Evolutionary conservation across 2,888 invertebrate genomes (phyloP), one percentile per base, ranked within the genome.

Genomic region (Drosophila mimica): DNA sequence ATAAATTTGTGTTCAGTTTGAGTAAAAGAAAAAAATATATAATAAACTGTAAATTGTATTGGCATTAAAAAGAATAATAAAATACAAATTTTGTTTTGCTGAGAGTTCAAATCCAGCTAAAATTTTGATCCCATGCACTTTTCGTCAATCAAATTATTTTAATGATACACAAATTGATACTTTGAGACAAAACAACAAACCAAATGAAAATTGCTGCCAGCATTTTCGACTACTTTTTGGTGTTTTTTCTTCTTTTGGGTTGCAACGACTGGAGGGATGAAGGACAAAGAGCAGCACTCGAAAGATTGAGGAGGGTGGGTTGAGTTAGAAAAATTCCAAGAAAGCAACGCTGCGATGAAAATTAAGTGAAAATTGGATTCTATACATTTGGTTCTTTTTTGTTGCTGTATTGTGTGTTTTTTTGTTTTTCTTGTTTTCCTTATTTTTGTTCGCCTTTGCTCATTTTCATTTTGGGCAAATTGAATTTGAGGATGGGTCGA

Each of bases 121-220:
- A 25, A 3, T 25, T 25, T 25, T 25, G 25, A 25, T 25, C 25
- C 25, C 25, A 25, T 25, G 25, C 25, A 25, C 25, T 25, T 25
- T 25, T 25, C 25, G 25, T 25, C 25, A 89, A 89, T 90, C 85
- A 85, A 91, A 89, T 91, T 89, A 90, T 91, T 89, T 91, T 90
- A 89, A 89, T 91, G 89, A 90, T 88, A 85, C 89, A 91, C 89
- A 89, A 89, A 89, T 91, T 89, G 91, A 89, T 89, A 89, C 91
- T 91, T 90, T 89, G 82, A 89, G 78, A 91, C 79, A 82, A 82
- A 90, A 84, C 78, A 87, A 90, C 85, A 90, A 84, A 89, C 82
- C 70, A 87, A 89, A 88, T 85, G 83, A 91, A 88, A 88, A 89
- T 89, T 67, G 90, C 89, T 77, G 54, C 57, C 52, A 82, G 89